A percentile compares a stretch with the other conserved stretches of the same genome.
phyloP scores from a whole-genome alignment of 2,797 vertebrate genomes.

The Neostethus bicornis region DNA sequence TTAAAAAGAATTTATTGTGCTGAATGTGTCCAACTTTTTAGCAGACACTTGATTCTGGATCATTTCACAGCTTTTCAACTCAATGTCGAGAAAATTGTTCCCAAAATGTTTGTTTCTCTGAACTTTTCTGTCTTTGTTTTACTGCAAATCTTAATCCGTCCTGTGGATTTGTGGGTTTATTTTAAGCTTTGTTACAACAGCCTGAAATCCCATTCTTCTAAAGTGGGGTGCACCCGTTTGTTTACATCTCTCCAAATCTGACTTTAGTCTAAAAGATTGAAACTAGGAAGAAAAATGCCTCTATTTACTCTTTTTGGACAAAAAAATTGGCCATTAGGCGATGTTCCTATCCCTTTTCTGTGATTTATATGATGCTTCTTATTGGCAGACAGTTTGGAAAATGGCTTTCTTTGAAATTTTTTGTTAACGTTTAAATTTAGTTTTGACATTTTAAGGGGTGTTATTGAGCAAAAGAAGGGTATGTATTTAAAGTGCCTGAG shows the following conservation, averaged over 20 bases:
- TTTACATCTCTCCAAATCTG: background rate
- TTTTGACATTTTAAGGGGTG: conserved; percentile 1
- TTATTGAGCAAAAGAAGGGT: background rate
- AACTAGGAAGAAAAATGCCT: background rate
- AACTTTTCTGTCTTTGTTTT: background rate
- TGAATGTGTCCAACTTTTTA: too few relatives aligned
- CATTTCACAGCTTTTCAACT: too few relatives aligned
- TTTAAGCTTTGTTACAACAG: background rate
- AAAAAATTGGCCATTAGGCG: background rate
- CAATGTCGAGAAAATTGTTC: background rate
- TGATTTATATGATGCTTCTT: background rate
- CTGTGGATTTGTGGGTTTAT: background rate
- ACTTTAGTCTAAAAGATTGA: background rate
- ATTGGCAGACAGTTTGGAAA: background rate
- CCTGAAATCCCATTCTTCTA: background rate
- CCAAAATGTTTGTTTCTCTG: conserved; percentile 12
- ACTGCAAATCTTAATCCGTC: background rate
- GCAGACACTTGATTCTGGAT: too few relatives aligned
- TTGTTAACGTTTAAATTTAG: background rate
- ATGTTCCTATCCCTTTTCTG: background rate
- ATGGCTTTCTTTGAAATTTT: background rate
- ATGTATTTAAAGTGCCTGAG: background rate
- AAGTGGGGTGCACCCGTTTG: background rate
- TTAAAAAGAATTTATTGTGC: too few relatives aligned
- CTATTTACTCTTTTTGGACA: too few relatives aligned